phyloP scores from a whole-genome alignment of 2,888 invertebrate species.

The Tyria jacobaeae region DNA sequence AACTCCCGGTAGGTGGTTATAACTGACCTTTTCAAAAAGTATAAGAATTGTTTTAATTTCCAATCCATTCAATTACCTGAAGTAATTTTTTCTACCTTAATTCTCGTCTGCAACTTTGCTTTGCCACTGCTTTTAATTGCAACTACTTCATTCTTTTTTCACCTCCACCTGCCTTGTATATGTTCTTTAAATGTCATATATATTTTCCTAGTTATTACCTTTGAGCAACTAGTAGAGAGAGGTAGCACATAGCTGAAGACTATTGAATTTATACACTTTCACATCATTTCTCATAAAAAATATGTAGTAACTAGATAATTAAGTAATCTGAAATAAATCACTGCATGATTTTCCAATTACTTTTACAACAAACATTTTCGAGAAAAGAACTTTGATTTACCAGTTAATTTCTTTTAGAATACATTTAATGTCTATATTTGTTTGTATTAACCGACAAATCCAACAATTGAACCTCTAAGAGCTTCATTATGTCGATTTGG shows the following conservation, averaged over 20 bases:
- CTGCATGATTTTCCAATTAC: too few species aligned
- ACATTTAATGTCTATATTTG: background rate
- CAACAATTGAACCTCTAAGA: conserved; percentile 14
- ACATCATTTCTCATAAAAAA: too few species aligned
- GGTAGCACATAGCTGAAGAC: too few species aligned
- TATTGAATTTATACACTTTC: too few species aligned
- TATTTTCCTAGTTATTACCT: background rate
- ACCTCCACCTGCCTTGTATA: conserved; percentile 24
- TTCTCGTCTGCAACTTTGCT: conserved; percentile 40
- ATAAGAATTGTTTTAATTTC: too few species aligned
- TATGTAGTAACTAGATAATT: too few species aligned
- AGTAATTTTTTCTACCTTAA: too few species aligned
- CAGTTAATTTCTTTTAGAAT: background rate
- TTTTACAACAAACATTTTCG: too few species aligned
- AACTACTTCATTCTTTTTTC: conserved; percentile 44
- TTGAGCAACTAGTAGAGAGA: background rate
- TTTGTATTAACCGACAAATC: conserved; percentile 2
- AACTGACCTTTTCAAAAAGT: too few species aligned
- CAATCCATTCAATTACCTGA: too few species aligned
- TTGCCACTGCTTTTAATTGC: conserved; percentile 42
- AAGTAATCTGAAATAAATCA: too few species aligned
- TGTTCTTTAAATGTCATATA: conserved; percentile 17
- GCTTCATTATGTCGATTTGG: conserved; percentile 43
- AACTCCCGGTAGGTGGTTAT: too few species aligned
- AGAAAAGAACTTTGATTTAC: background rate